These are phyloP conservation scores for Macrophya annulata DNA, from an alignment of 2,888 invertebrate genomes.

Conservation along the genomic window DNA sequence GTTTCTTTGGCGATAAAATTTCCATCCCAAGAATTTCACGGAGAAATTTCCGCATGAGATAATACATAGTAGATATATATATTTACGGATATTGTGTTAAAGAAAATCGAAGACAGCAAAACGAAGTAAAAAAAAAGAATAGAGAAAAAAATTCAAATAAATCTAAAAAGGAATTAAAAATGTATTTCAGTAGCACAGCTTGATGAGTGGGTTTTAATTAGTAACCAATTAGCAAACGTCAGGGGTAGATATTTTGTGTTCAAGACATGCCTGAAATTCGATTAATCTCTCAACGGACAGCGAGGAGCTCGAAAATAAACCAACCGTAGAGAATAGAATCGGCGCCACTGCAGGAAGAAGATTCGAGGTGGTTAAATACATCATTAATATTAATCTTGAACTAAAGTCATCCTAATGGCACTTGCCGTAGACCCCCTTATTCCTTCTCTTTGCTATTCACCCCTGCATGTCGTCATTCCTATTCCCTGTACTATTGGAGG, in stretches of 20 bases:
- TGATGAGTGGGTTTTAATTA: constrained; percentile 32
- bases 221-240: constrained; percentile 45
- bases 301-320: constrained; percentile 27
- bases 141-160: neutral
- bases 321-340: constrained; percentile 32
- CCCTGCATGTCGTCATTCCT: neutral
- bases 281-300: constrained; percentile 31
- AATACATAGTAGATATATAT: no score
- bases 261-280: constrained; percentile 29
- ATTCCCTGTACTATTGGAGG: neutral
- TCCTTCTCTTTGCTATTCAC: neutral
- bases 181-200: neutral
- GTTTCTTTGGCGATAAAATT: constrained; percentile 5
- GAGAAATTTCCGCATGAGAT: neutral
- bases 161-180: neutral
- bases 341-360: neutral
- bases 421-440: neutral
- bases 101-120: neutral
- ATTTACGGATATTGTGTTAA: neutral
- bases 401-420: constrained; percentile 43
- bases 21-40: constrained; percentile 8
- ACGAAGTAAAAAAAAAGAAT: neutral
- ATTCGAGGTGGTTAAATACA: constrained; percentile 36
- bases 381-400: constrained; percentile 51
- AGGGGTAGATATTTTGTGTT: constrained; percentile 6